Evolutionary conservation across 1,140 invertebrate genomes (phyloP).

Genomic region (Lepidostoma basale): DNA sequence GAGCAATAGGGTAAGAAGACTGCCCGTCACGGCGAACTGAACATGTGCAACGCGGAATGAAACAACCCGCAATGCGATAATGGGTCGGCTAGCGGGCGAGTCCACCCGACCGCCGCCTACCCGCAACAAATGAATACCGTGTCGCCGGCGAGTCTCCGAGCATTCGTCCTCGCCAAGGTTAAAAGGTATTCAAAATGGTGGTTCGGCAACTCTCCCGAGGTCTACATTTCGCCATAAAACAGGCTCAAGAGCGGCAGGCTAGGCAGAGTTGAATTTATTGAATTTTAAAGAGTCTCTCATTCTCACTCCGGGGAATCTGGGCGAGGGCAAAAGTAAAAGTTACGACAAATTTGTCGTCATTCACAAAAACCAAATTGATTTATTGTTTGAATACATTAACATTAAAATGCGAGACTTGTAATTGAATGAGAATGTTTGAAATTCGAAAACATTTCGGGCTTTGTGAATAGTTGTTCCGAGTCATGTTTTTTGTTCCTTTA

Average conservation of each 20-base stretch:
- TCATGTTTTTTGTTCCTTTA: too few species aligned
- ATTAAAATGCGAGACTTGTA: neutral
- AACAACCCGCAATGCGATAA: slow-evolving; percentile 8
- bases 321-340: slow-evolving; percentile 7
- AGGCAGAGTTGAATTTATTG: slow-evolving; percentile 11
- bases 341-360: slow-evolving; percentile 16
- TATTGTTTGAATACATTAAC: slow-evolving; percentile 3
- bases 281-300: slow-evolving; percentile 24
- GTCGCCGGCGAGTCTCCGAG: neutral
- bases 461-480: too few species aligned
- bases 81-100: neutral
- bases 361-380: slow-evolving; percentile 18
- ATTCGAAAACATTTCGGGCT: neutral
- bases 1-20: too few species aligned
- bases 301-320: neutral
- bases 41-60: neutral
- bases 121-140: neutral
- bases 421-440: neutral
- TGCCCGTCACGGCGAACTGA: too few species aligned
- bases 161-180: slow-evolving; percentile 10
- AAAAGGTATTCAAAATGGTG: neutral
- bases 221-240: slow-evolving; percentile 23
- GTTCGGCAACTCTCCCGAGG: slow-evolving; percentile 9
- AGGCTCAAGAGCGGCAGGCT: neutral
- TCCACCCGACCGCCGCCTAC: neutral